Percentiles rank a stretch among this genome's conserved stretches.
These are phyloP conservation scores for Sebastes oblongus DNA, from an alignment of 2,797 vertebrate genomes.

Conservation along the genomic window DNA sequence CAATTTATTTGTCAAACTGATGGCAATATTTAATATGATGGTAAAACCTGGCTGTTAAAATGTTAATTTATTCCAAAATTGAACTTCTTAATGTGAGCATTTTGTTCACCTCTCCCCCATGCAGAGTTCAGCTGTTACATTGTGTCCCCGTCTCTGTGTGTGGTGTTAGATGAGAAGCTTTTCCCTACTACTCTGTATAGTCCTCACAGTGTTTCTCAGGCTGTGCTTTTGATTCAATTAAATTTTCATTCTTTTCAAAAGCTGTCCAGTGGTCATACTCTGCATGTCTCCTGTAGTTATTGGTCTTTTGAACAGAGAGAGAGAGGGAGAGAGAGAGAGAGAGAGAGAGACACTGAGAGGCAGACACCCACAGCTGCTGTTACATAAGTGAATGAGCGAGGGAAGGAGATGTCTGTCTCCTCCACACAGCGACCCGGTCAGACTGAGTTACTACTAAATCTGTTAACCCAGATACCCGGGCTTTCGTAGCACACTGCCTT, in stretches of 20 bases:
- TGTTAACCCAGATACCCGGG: constrained; percentile 66
- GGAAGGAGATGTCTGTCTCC: constrained; percentile 57
- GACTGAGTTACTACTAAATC: constrained; percentile 57
- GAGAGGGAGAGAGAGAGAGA: not conserved
- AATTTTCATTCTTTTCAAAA: constrained; percentile 31
- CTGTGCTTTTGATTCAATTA: constrained; percentile 2
- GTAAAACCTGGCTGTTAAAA: not conserved
- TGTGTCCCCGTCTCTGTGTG: too few species aligned
- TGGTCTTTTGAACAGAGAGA: constrained; percentile 19
- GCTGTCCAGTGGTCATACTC: not conserved
- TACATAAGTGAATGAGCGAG: constrained; percentile 49
- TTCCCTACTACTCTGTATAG: not conserved
- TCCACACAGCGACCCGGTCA: constrained; percentile 53
- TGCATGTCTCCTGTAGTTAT: constrained; percentile 11
- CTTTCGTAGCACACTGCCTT: constrained; percentile 70
- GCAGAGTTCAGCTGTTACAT: not conserved
- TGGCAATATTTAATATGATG: not conserved
- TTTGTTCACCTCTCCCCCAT: not conserved
- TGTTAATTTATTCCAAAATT: not conserved
- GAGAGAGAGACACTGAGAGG: constrained; percentile 1
- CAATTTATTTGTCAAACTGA: not conserved
- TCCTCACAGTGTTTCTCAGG: not conserved
- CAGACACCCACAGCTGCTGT: constrained; percentile 51
- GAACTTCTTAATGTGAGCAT: not conserved
- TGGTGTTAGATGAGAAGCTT: not conserved